Base-by-base conservation (phyloP, 1,140 invertebrate genomes). In the Dufourea novaeangliae region DNA sequence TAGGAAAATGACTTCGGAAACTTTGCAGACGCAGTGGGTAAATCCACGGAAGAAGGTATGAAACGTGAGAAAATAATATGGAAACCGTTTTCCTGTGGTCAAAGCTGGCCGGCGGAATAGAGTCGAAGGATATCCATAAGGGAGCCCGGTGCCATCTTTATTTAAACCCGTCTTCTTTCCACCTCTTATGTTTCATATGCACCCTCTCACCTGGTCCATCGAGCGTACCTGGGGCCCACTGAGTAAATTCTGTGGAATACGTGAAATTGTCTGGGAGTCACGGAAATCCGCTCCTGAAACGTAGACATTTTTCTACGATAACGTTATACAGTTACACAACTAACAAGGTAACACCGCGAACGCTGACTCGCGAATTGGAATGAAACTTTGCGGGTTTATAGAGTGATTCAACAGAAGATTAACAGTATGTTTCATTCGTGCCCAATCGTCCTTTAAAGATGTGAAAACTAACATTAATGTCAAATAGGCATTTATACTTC, bases 21-120 rank as follows among this genome's bases (percentile, higher is more conserved):
- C 64, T 76, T 76, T 50, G 32, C 66, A 59, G 73, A 76, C 66
- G 54, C 29, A 32, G 46, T n/a, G 34, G 25, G 39, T 68, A 59
- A 59, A 61, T n/a, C 64, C 32, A 20, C 14, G 57, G 46, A 32
- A 59, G n/a, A 62, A 39, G 68, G 46, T n/a, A 44, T 27, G 44
- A n/a, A 66, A 41, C 22, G 57, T n/a, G 39, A 50, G 76, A 63
- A 78, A 78, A 78, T 78, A 73, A 78, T 78, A 72, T 78, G 61
- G 68, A 63, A 72, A 61, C 50, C 73, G 44, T 78, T 56, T 80
- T 56, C 54, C 52, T 37, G 34, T 46, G 79, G 79, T 78, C 67
- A 78, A 80, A 80, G 75, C 41, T 61, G 67, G 27, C n/a, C 68
- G 17, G 44, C 29, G 78, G 74, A 80, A 80, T 80, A 37, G 74